phyloP scores from a whole-genome alignment of 2,113 vertebrate genomes.

The Epinephelus moara region DNA sequence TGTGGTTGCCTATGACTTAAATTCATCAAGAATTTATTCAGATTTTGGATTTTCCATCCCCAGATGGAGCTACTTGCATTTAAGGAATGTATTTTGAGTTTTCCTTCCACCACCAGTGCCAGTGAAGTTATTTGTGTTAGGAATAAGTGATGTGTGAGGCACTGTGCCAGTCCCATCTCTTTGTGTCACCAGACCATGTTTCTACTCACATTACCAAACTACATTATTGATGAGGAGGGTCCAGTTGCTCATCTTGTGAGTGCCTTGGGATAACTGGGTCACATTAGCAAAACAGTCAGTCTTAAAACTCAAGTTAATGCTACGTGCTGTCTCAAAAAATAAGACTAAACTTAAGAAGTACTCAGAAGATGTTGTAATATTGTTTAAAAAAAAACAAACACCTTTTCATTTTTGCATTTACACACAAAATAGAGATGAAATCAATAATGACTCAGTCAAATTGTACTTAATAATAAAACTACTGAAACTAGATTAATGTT shows the following conservation, averaged over 20 bases:
- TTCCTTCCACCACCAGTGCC: neutral
- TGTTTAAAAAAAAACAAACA: neutral
- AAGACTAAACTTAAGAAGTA: neutral
- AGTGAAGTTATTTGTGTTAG: neutral
- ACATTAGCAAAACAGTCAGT: neutral
- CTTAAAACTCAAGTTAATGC: neutral
- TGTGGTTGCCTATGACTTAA: too few relatives aligned
- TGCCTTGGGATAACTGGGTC: conserved; percentile 19
- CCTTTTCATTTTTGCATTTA: neutral
- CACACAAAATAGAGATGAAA: neutral
- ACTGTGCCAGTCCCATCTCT: conserved; percentile 11
- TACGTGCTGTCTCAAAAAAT: neutral
- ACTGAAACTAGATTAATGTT: neutral
- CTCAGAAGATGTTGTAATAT: neutral
- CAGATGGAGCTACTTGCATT: neutral
- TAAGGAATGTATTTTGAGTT: neutral
- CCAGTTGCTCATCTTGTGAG: conserved; percentile 51
- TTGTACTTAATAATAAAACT: neutral
- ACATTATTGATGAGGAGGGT: conserved; percentile 79
- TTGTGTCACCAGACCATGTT: conserved; percentile 28
- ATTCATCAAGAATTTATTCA: too few relatives aligned
- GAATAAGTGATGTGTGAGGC: conserved; percentile 17
- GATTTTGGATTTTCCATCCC: too few relatives aligned
- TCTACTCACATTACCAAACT: conserved; percentile 70
- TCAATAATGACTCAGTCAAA: neutral